Conservation (phyloP, 1,140 invertebrate species). For the Drosophila nasuta region DNA sequence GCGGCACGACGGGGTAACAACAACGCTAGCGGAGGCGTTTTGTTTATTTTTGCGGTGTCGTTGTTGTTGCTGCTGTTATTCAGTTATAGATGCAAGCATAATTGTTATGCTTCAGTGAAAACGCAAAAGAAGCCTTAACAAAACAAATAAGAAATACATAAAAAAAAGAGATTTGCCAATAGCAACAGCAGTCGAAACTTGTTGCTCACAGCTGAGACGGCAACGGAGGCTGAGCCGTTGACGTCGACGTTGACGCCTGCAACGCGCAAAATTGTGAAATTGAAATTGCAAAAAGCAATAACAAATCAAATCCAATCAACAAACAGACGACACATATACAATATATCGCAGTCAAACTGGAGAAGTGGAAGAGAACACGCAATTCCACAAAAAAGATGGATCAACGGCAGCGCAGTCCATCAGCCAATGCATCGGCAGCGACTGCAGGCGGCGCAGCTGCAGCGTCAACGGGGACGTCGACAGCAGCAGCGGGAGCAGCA, state of each 20-base stretch:
- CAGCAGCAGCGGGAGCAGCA: slow-evolving; percentile 25
- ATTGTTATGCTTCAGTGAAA: slow-evolving; percentile 26
- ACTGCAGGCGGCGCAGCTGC: slow-evolving; percentile 21
- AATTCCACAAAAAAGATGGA: slow-evolving; percentile 82
- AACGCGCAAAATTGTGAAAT: slow-evolving; percentile 36
- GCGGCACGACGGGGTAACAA: slow-evolving; percentile 15
- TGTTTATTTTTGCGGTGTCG: slow-evolving; percentile 21
- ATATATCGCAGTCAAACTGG: slow-evolving; percentile 66
- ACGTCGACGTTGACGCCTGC: not conserved
- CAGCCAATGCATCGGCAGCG: slow-evolving; percentile 14
- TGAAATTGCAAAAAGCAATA: not conserved
- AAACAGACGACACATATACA: not conserved
- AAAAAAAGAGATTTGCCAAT: slow-evolving; percentile 16
- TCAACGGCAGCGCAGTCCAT: slow-evolving; percentile 61
- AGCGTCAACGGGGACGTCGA: no score
- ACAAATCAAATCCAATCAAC: slow-evolving; percentile 8
- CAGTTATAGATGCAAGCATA: slow-evolving; percentile 6
- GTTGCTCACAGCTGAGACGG: slow-evolving; percentile 33
- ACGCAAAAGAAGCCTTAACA: slow-evolving; percentile 44
- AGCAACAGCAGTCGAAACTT: slow-evolving; percentile 27
- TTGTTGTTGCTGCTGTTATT: slow-evolving; percentile 15
- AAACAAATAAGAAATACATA: not conserved
- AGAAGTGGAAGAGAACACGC: slow-evolving; percentile 84
- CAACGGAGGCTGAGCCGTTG: not conserved
- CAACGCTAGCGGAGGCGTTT: slow-evolving; percentile 32